Percentiles rank a stretch among this genome's conserved stretches.
phyloP scores from a whole-genome alignment of 2,888 invertebrate species.

The Cenopis cana region DNA sequence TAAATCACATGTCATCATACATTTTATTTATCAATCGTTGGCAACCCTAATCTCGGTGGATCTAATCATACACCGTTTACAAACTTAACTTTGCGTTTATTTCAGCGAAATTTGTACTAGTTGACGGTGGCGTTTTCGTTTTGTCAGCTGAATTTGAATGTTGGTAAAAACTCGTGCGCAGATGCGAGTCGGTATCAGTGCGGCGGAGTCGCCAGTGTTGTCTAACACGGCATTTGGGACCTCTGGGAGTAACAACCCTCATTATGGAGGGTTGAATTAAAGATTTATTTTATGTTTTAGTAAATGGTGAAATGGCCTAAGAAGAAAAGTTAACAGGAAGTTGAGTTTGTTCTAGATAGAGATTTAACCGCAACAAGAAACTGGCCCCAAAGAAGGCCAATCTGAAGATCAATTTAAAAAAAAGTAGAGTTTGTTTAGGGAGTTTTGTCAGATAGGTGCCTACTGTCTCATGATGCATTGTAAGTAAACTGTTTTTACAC shows the following conservation, averaged over 20 bases:
- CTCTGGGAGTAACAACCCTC: slow-evolving; percentile 31
- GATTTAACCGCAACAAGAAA: too few relatives aligned
- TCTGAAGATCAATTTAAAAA: too few relatives aligned
- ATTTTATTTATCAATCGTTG: slow-evolving; percentile 45
- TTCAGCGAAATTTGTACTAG: not conserved
- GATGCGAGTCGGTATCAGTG: slow-evolving; percentile 61
- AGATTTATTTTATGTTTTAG: slow-evolving; percentile 39
- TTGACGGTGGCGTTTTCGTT: not conserved
- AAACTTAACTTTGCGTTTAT: slow-evolving; percentile 14
- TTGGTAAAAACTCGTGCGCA: slow-evolving; percentile 53
- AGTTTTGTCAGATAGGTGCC: not conserved
- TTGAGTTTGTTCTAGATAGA: too few relatives aligned
- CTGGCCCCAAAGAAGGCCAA: too few relatives aligned
- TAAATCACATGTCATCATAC: slow-evolving; percentile 45
- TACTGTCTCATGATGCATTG: too few relatives aligned
- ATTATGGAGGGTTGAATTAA: slow-evolving; percentile 42
- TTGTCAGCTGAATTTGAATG: slow-evolving; percentile 11
- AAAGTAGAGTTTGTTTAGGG: not conserved
- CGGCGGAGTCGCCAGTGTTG: slow-evolving; percentile 72
- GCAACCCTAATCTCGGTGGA: slow-evolving; percentile 64
- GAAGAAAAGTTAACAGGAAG: not conserved
- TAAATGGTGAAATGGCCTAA: slow-evolving; percentile 1
- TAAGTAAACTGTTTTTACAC: too few relatives aligned
- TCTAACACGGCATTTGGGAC: slow-evolving; percentile 66
- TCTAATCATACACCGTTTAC: slow-evolving; percentile 74